These are phyloP conservation scores for Vesta saturnalis DNA, from an alignment of 2,888 invertebrate genomes.

Conservation along the genomic window DNA sequence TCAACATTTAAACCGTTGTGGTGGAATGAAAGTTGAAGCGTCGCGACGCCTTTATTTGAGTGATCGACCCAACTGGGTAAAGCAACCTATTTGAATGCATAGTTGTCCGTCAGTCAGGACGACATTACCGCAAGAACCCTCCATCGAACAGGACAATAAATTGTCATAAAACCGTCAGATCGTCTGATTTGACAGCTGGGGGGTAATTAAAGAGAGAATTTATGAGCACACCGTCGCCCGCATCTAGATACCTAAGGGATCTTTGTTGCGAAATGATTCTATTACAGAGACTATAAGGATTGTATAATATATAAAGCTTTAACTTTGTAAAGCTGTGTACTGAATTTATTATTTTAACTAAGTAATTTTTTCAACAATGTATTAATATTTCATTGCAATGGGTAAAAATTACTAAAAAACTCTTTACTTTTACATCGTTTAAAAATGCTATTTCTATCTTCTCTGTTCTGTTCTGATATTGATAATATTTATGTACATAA, in stretches of 20 bases:
- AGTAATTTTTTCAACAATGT: too few species aligned
- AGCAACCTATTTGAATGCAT: constrained; percentile 81
- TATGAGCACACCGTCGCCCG: constrained; percentile 61
- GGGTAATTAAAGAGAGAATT: constrained; percentile 65
- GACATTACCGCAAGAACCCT: constrained; percentile 68
- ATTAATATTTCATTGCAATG: too few species aligned
- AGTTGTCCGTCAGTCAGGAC: constrained; percentile 77
- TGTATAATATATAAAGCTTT: constrained; percentile 11
- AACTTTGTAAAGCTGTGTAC: constrained; percentile 14
- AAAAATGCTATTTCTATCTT: too few species aligned
- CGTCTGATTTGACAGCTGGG: constrained; percentile 74
- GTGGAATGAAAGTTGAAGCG: constrained; percentile 43
- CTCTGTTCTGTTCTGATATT: background rate
- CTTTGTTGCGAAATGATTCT: constrained; percentile 41
- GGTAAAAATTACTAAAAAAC: too few species aligned
- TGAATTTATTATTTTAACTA: background rate
- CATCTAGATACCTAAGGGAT: constrained; percentile 57
- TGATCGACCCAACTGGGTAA: constrained; percentile 61
- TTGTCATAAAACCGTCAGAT: constrained; percentile 79
- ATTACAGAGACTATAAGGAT: constrained; percentile 28
- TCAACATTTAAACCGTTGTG: constrained; percentile 30
- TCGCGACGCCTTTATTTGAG: constrained; percentile 45
- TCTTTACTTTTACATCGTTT: too few species aligned
- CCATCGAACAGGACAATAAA: constrained; percentile 69
- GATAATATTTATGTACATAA: background rate